A percentile compares a stretch with the other conserved stretches of the same genome.
These are phyloP conservation scores for Myotis planiceps DNA, from an alignment of 2,797 vertebrate genomes.

Conservation along the genomic window DNA sequence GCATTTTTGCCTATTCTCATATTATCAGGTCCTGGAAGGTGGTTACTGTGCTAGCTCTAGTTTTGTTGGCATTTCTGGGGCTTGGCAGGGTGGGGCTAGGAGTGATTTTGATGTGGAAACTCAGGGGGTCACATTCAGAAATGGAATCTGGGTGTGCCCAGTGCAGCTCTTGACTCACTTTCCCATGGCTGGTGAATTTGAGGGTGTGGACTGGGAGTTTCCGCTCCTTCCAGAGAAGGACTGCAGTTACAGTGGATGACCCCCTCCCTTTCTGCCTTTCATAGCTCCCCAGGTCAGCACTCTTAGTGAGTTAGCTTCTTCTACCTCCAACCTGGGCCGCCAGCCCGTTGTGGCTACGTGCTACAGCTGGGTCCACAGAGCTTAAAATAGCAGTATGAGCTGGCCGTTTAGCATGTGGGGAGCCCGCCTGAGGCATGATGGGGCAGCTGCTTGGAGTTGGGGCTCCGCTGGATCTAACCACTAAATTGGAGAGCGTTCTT, in stretches of 20 bases:
- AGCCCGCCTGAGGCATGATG: conserved; percentile 3
- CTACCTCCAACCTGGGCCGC: conserved; percentile 30
- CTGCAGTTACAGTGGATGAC: not conserved
- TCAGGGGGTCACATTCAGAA: conserved; percentile 52
- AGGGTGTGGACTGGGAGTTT: conserved; percentile 27
- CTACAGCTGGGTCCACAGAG: conserved; percentile 61
- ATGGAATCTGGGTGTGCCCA: conserved; percentile 45
- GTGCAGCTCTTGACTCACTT: not conserved
- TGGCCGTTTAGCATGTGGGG: conserved; percentile 54
- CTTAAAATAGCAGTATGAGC: conserved; percentile 80
- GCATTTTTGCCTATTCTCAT: not conserved
- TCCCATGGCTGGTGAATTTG: not conserved
- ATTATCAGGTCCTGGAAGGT: not conserved
- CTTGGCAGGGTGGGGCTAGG: not conserved
- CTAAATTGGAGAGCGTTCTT: not conserved
- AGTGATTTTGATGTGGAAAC: conserved; percentile 28
- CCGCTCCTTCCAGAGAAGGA: not conserved
- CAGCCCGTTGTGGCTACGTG: conserved; percentile 45
- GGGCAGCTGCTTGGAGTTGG: conserved; percentile 37
- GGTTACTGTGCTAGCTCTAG: not conserved
- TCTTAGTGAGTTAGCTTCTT: not conserved
- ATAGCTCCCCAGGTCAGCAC: not conserved
- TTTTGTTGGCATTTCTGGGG: not conserved
- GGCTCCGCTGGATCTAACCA: not conserved
- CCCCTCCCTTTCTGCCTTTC: not conserved